Conservation (phyloP, 2,113 vertebrate genomes). For the Pionites leucogaster region DNA sequence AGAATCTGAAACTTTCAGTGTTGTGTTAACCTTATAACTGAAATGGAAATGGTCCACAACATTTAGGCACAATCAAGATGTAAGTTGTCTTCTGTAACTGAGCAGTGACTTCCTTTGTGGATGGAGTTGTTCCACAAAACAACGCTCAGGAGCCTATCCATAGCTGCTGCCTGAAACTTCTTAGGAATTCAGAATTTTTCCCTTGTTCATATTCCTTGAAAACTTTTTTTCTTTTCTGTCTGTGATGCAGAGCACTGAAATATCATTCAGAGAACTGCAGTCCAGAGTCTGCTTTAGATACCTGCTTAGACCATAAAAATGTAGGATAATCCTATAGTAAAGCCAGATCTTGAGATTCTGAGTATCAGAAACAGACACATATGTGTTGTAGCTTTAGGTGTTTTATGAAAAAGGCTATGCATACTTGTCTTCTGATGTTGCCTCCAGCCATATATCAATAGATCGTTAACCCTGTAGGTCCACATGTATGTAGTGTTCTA, state of each 20-base stretch:
- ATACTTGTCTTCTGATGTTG: neutral
- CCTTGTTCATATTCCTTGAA: neutral
- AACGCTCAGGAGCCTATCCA: neutral
- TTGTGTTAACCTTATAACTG: neutral
- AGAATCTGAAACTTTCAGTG: neutral
- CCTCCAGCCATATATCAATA: neutral
- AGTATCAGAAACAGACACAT: neutral
- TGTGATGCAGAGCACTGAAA: neutral
- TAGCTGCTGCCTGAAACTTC: neutral
- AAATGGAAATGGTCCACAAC: neutral
- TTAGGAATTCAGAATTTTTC: neutral
- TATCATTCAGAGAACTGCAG: neutral
- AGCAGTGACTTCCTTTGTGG: neutral
- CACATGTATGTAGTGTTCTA: neutral
- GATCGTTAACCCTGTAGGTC: neutral
- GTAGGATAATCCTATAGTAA: fast-evolving
- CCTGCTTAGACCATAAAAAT: neutral
- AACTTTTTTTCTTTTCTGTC: neutral
- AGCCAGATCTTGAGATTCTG: neutral
- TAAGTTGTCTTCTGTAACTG: neutral
- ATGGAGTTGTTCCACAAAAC: neutral
- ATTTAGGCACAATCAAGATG: neutral
- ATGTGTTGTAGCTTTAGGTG: neutral
- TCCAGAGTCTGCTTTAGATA: neutral
- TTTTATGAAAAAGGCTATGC: neutral